Conservation (phyloP, 2,113 vertebrate species). For the Tympanuchus pallidicinctus region DNA sequence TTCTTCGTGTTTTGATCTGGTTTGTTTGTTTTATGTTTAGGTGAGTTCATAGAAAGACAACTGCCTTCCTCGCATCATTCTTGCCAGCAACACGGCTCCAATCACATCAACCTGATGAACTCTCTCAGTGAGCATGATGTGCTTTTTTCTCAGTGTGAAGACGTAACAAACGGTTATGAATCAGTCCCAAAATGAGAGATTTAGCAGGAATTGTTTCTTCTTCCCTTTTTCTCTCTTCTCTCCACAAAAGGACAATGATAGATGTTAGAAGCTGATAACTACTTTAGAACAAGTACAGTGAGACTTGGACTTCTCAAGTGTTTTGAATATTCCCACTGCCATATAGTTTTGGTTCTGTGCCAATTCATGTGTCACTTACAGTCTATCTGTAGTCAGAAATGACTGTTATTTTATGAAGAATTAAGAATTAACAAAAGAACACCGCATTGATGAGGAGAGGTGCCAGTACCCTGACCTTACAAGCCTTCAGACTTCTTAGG, state of each 20-base stretch:
- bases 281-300: not conserved
- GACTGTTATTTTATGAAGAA: not conserved
- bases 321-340: not conserved
- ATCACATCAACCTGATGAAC: not conserved
- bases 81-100: not conserved
- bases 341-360: not conserved
- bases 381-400: not conserved
- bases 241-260: not conserved
- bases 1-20: not conserved
- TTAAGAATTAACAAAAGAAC: not conserved
- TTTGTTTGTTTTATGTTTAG: not conserved
- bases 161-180: not conserved
- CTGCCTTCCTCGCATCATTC: not conserved
- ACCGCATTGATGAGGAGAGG: not conserved
- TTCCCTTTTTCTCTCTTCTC: too few species aligned
- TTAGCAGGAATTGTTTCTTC: not conserved
- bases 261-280: not conserved
- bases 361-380: not conserved
- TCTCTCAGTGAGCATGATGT: not conserved
- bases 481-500: not conserved
- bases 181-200: not conserved
- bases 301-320: not conserved
- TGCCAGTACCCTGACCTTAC: not conserved
- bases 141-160: not conserved
- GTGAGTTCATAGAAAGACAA: not conserved